Evolutionary conservation across 2,797 vertebrate species (phyloP).

Genomic region (Melanotaenia boesemani): DNA sequence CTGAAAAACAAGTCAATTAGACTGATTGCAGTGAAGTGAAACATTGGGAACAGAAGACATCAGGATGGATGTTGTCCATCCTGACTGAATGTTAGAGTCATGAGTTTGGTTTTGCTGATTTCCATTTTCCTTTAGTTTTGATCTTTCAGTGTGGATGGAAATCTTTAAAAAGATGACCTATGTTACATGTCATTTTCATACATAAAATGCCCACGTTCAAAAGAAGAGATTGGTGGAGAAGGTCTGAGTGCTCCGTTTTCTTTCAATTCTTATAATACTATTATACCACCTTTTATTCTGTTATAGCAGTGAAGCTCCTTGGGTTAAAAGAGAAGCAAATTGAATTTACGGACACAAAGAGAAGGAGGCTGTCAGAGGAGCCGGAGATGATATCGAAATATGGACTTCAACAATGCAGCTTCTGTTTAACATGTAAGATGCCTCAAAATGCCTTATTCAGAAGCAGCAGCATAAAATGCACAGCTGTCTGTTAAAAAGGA

Average conservation of each 20-base stretch:
- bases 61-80: neutral
- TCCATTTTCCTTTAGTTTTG: neutral
- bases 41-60: neutral
- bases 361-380: conserved; percentile 61
- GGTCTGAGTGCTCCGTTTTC: conserved; percentile 56
- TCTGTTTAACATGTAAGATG: conserved; percentile 62
- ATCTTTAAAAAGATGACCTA: neutral
- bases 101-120: neutral
- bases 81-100: neutral
- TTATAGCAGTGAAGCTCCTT: conserved; percentile 55
- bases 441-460: conserved; percentile 46
- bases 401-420: conserved; percentile 59
- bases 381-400: conserved; percentile 62
- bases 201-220: conserved; percentile 10
- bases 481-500: conserved; percentile 60
- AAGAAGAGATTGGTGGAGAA: conserved; percentile 10
- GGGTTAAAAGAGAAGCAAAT: conserved; percentile 74
- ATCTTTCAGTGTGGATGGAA: neutral
- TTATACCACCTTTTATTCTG: conserved; percentile 72
- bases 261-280: conserved; percentile 65
- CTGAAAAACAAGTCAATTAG: conserved; percentile 26
- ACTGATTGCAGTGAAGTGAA: conserved; percentile 21
- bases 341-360: conserved; percentile 73
- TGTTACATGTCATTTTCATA: neutral
- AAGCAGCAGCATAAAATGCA: conserved; percentile 43